Base-by-base conservation (phyloP, 2,888 invertebrate genomes). In the Pantelozetes paolii region DNA sequence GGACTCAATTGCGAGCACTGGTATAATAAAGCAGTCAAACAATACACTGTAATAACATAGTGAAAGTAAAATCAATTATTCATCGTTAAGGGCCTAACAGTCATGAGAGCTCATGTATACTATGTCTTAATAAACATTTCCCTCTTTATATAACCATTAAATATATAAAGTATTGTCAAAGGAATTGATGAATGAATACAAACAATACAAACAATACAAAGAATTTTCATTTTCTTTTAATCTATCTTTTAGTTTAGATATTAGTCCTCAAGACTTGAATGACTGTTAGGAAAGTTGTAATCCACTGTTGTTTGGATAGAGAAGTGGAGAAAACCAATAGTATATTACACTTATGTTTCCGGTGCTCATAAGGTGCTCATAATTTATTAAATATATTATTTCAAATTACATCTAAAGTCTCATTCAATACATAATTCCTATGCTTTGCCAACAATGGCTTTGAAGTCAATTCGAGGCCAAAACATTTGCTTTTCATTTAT, bases 151-250 rank as follows among this genome's bases (percentile, higher is more conserved):
- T 42, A 40, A 42, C 8, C 67, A 67, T 67, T 36, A n/a, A 67
- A 36, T 23, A 11, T 28, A 28, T 18, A 59, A 11, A 59, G 30
- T 28, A 67, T n/a, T 42, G 40, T n/a, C 67, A 32, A 67, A 67
- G 36, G 36, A 67, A 67, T 67, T 67, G 40, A 67, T 42, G 67
- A 54, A 54, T 54, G 23, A 48, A 48, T 48, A 20, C n/a, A 48
- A 20, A 20, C 48, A 48, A n/a, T n/a, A n/a, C n/a, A n/a, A n/a
- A n/a, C 36, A 36, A 8, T 36, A 36, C 36, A 26, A 54, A 54
- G 54, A 54, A 54, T 23, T 54, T 54, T 54, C 9, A 2, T 26
- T 18, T 9, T 54, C 23, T 54, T 26, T 23, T 54, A 54, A 54
- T 54, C 54, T 23, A 54, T 36, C 11, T 23, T 23, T 23, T 54